Evolutionary conservation across 2,797 vertebrate species (phyloP).

Genomic region (Danionella dracula): DNA sequence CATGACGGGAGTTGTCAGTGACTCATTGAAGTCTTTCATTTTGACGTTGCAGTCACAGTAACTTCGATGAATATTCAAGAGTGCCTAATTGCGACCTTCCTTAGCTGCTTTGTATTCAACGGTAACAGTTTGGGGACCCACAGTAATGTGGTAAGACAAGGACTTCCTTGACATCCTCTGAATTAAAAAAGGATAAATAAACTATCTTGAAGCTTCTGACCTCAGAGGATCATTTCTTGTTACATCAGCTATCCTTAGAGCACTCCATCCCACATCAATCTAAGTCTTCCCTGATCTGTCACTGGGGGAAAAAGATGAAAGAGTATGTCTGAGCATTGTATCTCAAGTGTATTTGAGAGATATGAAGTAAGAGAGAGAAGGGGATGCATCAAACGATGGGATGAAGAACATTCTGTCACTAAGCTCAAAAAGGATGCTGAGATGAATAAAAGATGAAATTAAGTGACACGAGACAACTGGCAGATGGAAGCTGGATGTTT

Average conservation of each 20-base stretch:
- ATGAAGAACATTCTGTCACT: neutral
- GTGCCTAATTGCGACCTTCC: neutral
- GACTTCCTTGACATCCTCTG: neutral
- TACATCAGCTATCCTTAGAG: neutral
- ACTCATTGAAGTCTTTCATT: neutral
- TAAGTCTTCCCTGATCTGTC: neutral
- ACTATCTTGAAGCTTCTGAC: neutral
- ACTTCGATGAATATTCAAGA: neutral
- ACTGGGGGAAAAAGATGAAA: neutral
- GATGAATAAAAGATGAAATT: neutral
- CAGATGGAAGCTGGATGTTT: neutral
- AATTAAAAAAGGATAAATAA: neutral
- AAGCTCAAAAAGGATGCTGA: neutral
- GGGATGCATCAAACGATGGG: neutral
- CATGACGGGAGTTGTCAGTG: slow-evolving; percentile 21
- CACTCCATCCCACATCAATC: neutral
- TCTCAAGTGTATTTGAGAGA: neutral
- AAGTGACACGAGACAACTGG: neutral
- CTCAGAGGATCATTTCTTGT: neutral
- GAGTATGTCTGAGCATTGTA: neutral
- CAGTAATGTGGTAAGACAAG: neutral
- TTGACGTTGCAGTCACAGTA: neutral
- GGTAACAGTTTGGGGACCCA: neutral
- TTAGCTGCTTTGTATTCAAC: neutral
- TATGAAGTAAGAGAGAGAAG: neutral